phyloP scores from a whole-genome alignment of 1,140 invertebrate genomes.

The Argopecten irradians region DNA sequence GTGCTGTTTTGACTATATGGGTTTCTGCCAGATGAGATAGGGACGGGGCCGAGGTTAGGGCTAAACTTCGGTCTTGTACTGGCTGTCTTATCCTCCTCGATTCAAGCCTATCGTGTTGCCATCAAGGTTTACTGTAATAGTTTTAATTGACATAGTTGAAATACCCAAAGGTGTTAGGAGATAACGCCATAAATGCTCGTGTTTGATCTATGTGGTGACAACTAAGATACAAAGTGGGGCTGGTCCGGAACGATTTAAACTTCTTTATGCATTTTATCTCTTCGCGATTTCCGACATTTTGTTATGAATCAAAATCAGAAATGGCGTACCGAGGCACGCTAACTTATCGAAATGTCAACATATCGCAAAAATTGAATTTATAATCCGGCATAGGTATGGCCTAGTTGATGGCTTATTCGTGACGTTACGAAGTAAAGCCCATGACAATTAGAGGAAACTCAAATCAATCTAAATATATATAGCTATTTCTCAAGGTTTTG shows the following conservation, averaged over 20 bases:
- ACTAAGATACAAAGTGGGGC: neutral
- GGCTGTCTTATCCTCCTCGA: neutral
- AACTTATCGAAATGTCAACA: neutral
- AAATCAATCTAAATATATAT: no score
- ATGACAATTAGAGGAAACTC: no score
- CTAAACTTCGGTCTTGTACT: neutral
- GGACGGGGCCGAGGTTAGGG: neutral
- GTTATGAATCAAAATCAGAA: constrained; percentile 4
- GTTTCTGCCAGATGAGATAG: neutral
- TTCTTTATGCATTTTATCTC: neutral
- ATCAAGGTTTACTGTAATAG: neutral
- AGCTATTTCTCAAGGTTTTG: no score
- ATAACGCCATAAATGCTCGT: neutral
- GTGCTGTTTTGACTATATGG: neutral
- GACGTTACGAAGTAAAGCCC: neutral
- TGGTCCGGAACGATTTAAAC: constrained; percentile 15
- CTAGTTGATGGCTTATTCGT: neutral
- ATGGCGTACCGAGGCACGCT: neutral
- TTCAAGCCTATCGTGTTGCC: constrained; percentile 4
- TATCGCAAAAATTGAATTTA: neutral
- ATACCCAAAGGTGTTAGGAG: constrained; percentile 5
- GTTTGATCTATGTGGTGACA: constrained; percentile 15
- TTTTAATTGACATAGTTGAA: constrained; percentile 12
- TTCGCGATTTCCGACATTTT: neutral
- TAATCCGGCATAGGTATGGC: neutral